These are phyloP conservation scores for Drosophila sucinea DNA, from an alignment of 1,140 invertebrate species.

Conservation along the genomic window DNA sequence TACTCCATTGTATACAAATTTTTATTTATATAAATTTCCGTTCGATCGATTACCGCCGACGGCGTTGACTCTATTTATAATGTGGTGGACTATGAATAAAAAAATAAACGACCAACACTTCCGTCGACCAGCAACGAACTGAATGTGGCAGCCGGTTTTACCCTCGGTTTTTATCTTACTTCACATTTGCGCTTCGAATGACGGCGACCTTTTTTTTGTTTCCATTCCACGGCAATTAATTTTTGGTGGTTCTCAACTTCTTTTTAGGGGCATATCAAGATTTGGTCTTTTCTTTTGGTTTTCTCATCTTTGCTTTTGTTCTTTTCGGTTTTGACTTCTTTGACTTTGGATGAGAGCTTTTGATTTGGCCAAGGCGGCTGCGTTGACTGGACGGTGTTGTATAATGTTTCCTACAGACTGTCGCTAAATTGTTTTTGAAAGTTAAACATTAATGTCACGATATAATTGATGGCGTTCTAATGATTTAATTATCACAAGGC, in stretches of 20 bases:
- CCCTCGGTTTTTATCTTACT: constrained; percentile 51
- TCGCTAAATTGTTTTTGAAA: neutral
- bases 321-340: constrained; percentile 46
- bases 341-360: constrained; percentile 42
- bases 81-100: neutral
- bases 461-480: constrained; percentile 10
- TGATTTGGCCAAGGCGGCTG: neutral
- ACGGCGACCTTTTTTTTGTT: constrained; percentile 7
- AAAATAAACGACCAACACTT: constrained; percentile 45
- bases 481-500: constrained; percentile 28
- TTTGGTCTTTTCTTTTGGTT: constrained; percentile 29
- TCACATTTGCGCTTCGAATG: constrained; percentile 14
- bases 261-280: constrained; percentile 18
- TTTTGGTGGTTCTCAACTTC: constrained; percentile 21
- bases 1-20: constrained; percentile 76
- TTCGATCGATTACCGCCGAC: neutral
- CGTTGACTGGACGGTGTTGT: constrained; percentile 23
- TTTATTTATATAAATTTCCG: constrained; percentile 21
- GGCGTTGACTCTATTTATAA: constrained; percentile 35
- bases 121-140: constrained; percentile 50
- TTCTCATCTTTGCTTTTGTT: constrained; percentile 22
- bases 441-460: constrained; percentile 24
- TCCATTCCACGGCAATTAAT: constrained; percentile 55
- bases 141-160: constrained; percentile 58
- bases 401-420: neutral